Evolutionary conservation across 2,888 invertebrate species (phyloP), one percentile per base, ranked within the genome.

Genomic region (Theretra japonica): DNA sequence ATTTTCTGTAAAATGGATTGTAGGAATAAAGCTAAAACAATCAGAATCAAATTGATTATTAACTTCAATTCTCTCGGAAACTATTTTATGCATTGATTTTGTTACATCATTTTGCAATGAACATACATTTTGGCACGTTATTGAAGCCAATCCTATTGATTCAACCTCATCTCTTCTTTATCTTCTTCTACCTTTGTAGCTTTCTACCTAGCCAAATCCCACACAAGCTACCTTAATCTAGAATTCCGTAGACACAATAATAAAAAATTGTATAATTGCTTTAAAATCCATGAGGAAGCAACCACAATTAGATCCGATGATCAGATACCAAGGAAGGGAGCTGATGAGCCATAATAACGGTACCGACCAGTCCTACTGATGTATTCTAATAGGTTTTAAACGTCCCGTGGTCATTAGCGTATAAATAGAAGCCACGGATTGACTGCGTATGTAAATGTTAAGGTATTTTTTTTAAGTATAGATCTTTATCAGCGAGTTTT

Each of bases 341-440:
- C 6, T 65, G 23, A 65, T 65, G 62, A 30, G 30, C 33, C 41
- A 59, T 62, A 11, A 21, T 62, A 62, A 62, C 33, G 62, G 62
- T 15, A 41, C 41, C 41, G 21, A 48, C 48, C 65, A 21, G 60
- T 60, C 60, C 41, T 21, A 21, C 30, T 33, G 11, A n/a, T n/a
- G 33, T 62, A 23, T 65, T 48, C 48, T 65, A 48, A 65, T 48
- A 65, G 65, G 23, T 17, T 15, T 48, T 17, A 53, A 53, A 41
- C 41, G 41, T 41, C 58, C 23, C 23, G 58, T 25, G 53, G 17
- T 28, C 58, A 58, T 58, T 58, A 58, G 23, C 23, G 11, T 15
- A 58, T 25, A 58, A 58, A 58, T 58, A 58, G 58, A 58, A 8
- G n/a, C 53, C 15, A 58, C 5, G 23, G 25, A 58, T 58, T 28